Evolutionary conservation across 2,113 vertebrate genomes (phyloP).

Genomic region (Elgaria multicarinata): DNA sequence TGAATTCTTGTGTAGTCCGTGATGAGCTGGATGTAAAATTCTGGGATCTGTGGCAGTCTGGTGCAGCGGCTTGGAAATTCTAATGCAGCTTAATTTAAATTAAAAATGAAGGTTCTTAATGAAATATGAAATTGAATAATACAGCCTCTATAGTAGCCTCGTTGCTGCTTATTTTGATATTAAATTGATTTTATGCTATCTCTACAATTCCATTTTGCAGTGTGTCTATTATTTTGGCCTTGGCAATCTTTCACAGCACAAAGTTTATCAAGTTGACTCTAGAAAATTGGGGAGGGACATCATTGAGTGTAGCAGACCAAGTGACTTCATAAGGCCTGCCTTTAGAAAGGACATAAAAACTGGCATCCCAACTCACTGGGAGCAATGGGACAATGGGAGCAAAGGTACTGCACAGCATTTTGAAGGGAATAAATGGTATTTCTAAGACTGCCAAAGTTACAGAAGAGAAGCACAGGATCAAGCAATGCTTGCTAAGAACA

Average conservation of each 20-base stretch:
- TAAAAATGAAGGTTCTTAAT: slow-evolving; percentile 40
- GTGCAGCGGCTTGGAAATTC: slow-evolving; percentile 27
- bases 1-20: slow-evolving; percentile 37
- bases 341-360: neutral
- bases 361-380: neutral
- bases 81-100: slow-evolving; percentile 40
- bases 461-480: neutral
- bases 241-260: neutral
- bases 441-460: neutral
- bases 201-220: slow-evolving; percentile 24
- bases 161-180: slow-evolving; percentile 31
- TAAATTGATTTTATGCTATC: slow-evolving; percentile 28
- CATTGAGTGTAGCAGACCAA: neutral
- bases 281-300: neutral
- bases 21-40: slow-evolving; percentile 37
- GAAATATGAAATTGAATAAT: slow-evolving; percentile 32
- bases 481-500: neutral
- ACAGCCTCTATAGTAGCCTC: slow-evolving; percentile 17
- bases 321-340: neutral
- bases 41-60: slow-evolving; percentile 8
- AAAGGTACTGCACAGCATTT: neutral
- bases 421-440: neutral
- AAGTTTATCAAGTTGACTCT: neutral
- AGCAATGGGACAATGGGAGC: neutral
- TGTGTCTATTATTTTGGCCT: slow-evolving; percentile 4